A percentile compares a stretch with the other conserved stretches of the same genome.
Conservation (phyloP, 2,113 vertebrate species). For the Hemichromis elongatus region DNA sequence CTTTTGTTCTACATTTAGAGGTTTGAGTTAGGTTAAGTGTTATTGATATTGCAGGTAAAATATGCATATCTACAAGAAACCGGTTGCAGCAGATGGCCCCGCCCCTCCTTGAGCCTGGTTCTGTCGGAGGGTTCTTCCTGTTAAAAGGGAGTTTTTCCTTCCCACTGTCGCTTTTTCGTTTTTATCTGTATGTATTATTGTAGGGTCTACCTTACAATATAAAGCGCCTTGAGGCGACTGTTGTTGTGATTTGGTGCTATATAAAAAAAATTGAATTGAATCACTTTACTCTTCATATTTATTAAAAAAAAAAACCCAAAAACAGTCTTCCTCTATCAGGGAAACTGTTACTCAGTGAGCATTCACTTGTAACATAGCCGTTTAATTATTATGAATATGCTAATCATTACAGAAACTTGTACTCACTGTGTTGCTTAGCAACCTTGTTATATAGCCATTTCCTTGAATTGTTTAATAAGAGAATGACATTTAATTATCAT, state of each 20-base stretch:
- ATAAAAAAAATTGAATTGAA: too few relatives aligned
- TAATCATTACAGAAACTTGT: constrained; percentile 7
- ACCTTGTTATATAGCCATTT: constrained; percentile 2
- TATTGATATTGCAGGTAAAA: background rate
- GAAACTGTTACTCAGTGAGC: background rate
- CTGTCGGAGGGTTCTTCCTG: too few relatives aligned
- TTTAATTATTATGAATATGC: constrained; percentile 18
- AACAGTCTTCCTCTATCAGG: background rate
- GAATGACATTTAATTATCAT: constrained; percentile 16
- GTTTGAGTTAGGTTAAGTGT: background rate
- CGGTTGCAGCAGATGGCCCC: too few relatives aligned
- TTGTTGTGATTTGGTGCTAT: too few relatives aligned
- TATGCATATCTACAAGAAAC: background rate
- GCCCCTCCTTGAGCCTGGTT: too few relatives aligned
- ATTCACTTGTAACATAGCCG: background rate
- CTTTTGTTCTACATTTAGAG: background rate
- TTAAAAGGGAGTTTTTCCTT: too few relatives aligned
- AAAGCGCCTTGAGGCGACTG: too few relatives aligned
- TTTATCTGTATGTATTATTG: too few relatives aligned
- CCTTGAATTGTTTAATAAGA: background rate
- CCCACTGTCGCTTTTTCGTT: too few relatives aligned
- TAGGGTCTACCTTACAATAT: too few relatives aligned
- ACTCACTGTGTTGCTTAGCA: constrained; percentile 15
- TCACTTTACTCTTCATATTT: too few relatives aligned
- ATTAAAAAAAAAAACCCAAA: background rate